Percentiles rank a stretch among this genome's conserved stretches.
These are phyloP conservation scores for Pomatostomus ruficeps DNA, from an alignment of 2,113 vertebrate genomes.

Conservation along the genomic window DNA sequence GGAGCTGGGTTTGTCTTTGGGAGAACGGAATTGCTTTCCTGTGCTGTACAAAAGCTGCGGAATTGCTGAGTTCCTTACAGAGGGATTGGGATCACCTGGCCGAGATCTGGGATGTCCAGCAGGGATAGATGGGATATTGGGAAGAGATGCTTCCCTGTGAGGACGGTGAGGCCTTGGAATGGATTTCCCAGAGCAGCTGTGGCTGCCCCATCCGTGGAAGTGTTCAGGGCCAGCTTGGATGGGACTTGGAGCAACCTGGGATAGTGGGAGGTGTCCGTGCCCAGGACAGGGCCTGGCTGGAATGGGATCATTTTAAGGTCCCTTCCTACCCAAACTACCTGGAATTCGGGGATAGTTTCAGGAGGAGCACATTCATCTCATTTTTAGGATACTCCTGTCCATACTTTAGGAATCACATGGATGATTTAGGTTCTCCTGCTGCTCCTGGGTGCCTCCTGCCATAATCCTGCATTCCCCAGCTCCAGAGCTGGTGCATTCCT, in stretches of 20 bases:
- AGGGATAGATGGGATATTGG: background rate
- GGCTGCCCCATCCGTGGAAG: background rate
- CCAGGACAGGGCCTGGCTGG: background rate
- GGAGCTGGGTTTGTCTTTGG: background rate
- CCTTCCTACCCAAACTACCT: background rate
- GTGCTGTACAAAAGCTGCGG: background rate
- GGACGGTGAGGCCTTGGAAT: accelerated
- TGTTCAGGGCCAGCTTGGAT: background rate
- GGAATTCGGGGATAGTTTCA: background rate
- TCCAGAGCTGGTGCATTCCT: background rate
- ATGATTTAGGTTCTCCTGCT: background rate
- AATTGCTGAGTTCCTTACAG: accelerated
- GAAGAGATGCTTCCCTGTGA: background rate
- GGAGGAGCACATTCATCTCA: background rate
- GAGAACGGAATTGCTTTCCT: background rate
- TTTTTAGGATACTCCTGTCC: background rate
- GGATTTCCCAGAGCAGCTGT: background rate
- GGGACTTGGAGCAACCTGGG: background rate
- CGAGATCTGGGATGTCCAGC: background rate
- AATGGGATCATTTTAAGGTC: background rate
- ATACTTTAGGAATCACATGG: background rate
- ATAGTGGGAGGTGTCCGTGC: background rate
- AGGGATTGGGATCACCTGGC: background rate
- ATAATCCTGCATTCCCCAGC: accelerated
- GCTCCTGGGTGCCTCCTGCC: background rate